Evolutionary conservation across 2,888 invertebrate species (phyloP).

Genomic region (Cephus sareptanus): DNA sequence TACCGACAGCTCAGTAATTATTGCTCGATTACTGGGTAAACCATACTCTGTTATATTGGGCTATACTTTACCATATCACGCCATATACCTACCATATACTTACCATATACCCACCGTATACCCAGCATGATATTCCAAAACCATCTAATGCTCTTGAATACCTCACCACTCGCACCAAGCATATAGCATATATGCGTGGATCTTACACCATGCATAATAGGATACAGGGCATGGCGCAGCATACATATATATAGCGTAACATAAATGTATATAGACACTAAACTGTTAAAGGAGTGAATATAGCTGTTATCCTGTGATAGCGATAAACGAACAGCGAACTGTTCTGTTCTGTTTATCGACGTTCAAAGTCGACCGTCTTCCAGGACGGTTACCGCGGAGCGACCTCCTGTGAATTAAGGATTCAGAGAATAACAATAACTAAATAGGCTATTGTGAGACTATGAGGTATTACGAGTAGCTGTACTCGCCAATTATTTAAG

Average conservation of each 20-base stretch:
- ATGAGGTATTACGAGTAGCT: constrained; percentile 38
- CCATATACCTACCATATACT: neutral
- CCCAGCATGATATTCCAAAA: neutral
- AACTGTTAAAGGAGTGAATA: neutral
- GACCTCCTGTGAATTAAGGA: neutral
- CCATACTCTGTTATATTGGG: neutral
- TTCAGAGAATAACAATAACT: neutral
- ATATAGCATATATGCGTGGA: too few species aligned
- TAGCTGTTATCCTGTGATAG: neutral
- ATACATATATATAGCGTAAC: neutral
- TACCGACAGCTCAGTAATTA: neutral
- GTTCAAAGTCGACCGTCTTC: neutral
- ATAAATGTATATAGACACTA: neutral
- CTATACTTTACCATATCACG: neutral
- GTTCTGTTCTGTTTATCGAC: neutral
- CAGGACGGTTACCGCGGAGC: neutral
- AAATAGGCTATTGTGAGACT: neutral
- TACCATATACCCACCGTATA: too few species aligned
- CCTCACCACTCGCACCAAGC: neutral
- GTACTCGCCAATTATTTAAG: constrained; percentile 45
- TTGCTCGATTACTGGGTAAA: neutral
- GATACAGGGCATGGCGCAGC: neutral
- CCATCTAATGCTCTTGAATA: neutral
- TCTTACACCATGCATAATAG: neutral
- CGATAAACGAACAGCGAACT: neutral